Evolutionary conservation across 2,113 vertebrate species (phyloP).

Genomic region (Myotis davidii): DNA sequence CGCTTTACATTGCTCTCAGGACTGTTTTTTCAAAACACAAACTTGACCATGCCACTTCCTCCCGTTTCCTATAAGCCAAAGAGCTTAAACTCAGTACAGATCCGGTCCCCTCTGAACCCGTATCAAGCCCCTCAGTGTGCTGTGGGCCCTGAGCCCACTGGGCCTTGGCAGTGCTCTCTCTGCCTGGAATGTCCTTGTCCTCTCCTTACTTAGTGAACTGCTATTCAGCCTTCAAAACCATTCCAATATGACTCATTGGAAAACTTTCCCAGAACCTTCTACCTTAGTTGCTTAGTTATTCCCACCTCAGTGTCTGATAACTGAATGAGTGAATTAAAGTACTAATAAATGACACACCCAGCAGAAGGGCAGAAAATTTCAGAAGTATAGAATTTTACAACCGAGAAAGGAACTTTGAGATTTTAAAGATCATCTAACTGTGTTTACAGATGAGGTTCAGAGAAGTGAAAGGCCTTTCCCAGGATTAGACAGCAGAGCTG

Average conservation of each 20-base stretch:
- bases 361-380: constrained; percentile 5
- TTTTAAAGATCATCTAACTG: constrained; percentile 15
- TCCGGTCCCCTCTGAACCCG: background rate
- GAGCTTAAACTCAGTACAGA: background rate
- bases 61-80: background rate
- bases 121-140: background rate
- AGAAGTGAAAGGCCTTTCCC: background rate
- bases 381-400: constrained; percentile 8
- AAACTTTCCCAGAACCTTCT: background rate
- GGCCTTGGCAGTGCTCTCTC: background rate
- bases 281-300: background rate
- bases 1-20: background rate
- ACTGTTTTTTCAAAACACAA: constrained; percentile 19
- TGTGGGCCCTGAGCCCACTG: background rate
- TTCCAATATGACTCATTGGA: background rate
- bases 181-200: background rate
- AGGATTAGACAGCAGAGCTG: background rate
- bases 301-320: background rate
- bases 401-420: background rate
- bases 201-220: background rate
- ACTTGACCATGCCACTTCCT: background rate
- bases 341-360: constrained; percentile 18
- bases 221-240: background rate
- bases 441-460: constrained; percentile 10
- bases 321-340: background rate